phyloP scores from a whole-genome alignment of 1,140 invertebrate genomes.

The Oryctes rhinoceros region DNA sequence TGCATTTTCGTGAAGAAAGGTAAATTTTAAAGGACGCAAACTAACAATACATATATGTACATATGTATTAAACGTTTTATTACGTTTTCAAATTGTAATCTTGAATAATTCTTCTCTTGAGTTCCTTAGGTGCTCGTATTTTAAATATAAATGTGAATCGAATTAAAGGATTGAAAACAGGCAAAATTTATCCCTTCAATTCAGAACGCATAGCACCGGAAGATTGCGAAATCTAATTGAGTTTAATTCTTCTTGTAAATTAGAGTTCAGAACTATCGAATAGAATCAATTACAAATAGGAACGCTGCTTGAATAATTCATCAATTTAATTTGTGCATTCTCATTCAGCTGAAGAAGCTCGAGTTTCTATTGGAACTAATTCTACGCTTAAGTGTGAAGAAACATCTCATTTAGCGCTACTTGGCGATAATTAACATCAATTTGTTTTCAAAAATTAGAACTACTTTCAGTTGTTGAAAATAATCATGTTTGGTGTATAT shows the following conservation, averaged over 20 bases:
- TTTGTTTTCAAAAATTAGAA: too few species aligned
- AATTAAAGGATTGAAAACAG: neutral
- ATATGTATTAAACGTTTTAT: neutral
- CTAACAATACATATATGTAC: too few species aligned
- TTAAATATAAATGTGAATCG: neutral
- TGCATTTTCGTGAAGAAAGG: too few species aligned
- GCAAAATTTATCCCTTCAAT: neutral
- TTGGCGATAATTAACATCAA: too few species aligned
- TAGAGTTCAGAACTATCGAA: neutral
- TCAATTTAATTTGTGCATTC: conserved; percentile 11
- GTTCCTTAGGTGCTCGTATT: neutral
- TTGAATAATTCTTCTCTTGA: neutral
- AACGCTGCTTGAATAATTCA: conserved; percentile 1
- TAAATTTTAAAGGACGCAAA: too few species aligned
- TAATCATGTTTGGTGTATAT: too few species aligned
- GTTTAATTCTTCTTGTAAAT: conserved; percentile 11
- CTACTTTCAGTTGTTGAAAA: too few species aligned
- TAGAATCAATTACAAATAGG: conserved; percentile 17
- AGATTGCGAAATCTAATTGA: conserved; percentile 9
- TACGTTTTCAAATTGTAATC: neutral
- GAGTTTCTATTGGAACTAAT: neutral
- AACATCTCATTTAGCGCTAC: too few species aligned
- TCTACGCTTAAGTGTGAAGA: neutral
- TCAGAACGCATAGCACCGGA: neutral
- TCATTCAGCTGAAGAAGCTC: neutral